Conservation (phyloP, 2,113 vertebrate genomes). For the Kobus ellipsiprymnus region DNA sequence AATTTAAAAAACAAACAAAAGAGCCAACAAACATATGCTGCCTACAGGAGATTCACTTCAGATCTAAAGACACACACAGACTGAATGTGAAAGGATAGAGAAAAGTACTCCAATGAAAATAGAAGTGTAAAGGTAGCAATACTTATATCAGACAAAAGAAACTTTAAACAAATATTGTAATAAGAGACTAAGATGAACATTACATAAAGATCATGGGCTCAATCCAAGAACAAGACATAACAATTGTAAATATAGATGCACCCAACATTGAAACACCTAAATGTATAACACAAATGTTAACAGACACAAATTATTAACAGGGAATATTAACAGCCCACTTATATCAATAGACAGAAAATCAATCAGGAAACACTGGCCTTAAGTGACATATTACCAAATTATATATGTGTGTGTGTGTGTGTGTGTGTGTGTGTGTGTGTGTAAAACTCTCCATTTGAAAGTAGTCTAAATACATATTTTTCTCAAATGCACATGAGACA, state of each 20-base stretch:
- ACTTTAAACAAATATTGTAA: not conserved
- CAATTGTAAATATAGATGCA: not conserved
- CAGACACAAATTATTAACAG: not conserved
- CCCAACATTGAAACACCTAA: not conserved
- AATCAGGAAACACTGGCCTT: not conserved
- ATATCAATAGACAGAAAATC: not conserved
- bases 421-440: too few species aligned
- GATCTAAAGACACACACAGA: not conserved
- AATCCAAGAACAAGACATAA: not conserved
- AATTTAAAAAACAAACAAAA: not conserved
- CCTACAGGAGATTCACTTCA: not conserved
- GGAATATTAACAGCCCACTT: not conserved
- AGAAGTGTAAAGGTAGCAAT: not conserved
- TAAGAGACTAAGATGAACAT: not conserved
- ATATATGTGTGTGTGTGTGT: too few species aligned
- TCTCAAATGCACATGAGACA: not conserved
- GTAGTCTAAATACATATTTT: not conserved
- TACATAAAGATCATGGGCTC: not conserved
- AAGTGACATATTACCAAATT: not conserved
- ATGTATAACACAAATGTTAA: not conserved
- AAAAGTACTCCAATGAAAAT: not conserved
- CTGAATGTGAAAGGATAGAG: not conserved
- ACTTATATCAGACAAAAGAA: not conserved
- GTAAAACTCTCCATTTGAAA: not conserved
- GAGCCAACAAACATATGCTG: not conserved